Percentiles rank a stretch among this genome's conserved stretches.
Evolutionary conservation across 1,140 invertebrate genomes (phyloP).

Genomic region (Cotesia vestalis): DNA sequence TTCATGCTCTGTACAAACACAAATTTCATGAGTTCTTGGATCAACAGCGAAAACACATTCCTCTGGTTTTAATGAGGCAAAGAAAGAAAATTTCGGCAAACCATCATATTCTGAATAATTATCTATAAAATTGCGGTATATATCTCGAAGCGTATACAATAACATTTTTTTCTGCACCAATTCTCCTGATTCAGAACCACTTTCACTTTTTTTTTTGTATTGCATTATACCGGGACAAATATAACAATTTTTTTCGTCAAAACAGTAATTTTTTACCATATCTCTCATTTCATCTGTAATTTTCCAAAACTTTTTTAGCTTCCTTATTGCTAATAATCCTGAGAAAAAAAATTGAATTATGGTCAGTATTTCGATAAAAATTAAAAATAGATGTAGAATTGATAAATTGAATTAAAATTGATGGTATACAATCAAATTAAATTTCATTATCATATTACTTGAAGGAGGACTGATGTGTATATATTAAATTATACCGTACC

Average conservation of each 20-base stretch:
- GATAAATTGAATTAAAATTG: too few relatives aligned
- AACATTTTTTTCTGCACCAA: constrained; percentile 25
- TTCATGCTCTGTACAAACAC: constrained; percentile 30
- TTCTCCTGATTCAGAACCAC: constrained; percentile 13
- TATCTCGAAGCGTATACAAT: too few relatives aligned
- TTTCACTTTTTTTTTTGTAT: constrained; percentile 10
- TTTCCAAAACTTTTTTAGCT: constrained; percentile 7
- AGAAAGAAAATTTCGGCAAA: too few relatives aligned
- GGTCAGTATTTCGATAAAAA: neutral
- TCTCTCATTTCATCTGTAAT: constrained; percentile 12
- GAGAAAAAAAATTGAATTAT: neutral
- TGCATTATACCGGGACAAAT: constrained; percentile 18
- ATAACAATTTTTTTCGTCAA: constrained; percentile 21
- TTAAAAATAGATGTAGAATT: too few relatives aligned
- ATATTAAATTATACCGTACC: too few relatives aligned
- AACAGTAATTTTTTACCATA: constrained; percentile 19
- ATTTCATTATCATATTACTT: too few relatives aligned
- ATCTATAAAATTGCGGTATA: too few relatives aligned
- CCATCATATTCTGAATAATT: too few relatives aligned
- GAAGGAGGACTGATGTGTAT: too few relatives aligned
- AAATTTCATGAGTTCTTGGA: constrained; percentile 28
- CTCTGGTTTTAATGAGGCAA: constrained; percentile 16
- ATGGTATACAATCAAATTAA: too few relatives aligned
- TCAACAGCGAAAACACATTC: constrained; percentile 29
- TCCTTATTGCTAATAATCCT: neutral